These are phyloP conservation scores for Macroglossus sobrinus DNA, from an alignment of 2,113 vertebrate genomes.

Conservation along the genomic window DNA sequence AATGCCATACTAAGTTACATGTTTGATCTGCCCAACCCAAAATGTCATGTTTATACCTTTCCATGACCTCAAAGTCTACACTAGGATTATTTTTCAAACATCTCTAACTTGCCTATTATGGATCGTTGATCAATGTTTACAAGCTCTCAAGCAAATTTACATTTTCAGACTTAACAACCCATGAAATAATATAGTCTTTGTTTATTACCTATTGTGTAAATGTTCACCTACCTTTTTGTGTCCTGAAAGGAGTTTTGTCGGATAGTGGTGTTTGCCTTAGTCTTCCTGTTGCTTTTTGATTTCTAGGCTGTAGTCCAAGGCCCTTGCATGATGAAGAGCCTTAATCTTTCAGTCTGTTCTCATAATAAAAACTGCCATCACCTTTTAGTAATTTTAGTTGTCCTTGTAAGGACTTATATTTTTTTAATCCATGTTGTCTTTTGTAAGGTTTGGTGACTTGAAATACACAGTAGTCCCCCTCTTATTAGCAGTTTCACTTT, in stretches of 20 bases:
- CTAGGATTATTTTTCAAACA: neutral
- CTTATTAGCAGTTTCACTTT: neutral
- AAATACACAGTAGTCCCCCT: neutral
- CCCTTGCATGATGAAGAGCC: neutral
- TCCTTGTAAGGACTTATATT: neutral
- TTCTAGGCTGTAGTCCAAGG: neutral
- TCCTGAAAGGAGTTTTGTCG: neutral
- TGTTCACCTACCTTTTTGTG: neutral
- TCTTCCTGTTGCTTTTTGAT: neutral
- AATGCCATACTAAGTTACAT: neutral
- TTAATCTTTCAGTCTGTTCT: neutral
- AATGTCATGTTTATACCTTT: neutral
- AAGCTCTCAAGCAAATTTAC: conserved; percentile 1
- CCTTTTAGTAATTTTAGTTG: neutral
- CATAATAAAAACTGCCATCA: neutral
- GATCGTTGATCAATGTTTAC: neutral
- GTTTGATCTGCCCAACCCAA: neutral
- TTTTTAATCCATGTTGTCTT: neutral
- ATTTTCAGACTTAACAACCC: neutral
- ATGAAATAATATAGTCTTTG: neutral
- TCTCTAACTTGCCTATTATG: neutral
- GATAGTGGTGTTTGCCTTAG: neutral
- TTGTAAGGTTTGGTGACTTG: neutral
- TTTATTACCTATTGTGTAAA: neutral
- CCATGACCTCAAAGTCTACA: neutral